Base-by-base conservation (phyloP, 1,140 invertebrate species). In the Theocolax elegans region DNA sequence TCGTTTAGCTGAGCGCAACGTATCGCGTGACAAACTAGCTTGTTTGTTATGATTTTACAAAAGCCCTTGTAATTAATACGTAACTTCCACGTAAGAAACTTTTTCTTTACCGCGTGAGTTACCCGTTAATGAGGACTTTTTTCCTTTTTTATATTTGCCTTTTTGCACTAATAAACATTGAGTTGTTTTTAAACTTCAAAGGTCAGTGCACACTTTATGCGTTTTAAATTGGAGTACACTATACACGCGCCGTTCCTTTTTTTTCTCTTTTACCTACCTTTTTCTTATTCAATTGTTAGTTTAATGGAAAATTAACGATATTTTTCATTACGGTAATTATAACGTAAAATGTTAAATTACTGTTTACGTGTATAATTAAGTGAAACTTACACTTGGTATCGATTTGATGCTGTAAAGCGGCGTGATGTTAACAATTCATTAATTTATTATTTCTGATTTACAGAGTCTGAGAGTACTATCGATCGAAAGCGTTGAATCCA, bases 41-140 rank as follows among this genome's bases (percentile, higher is more conserved):
- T 29, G 38, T 44, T 60, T 53, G 56, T 68, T 68, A 46, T 60
- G 29, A 62, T 44, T 62, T 62, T 44, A 25, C 38, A 19, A 21
- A 62, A 69, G 67, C 48, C 44, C 58, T 25, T 31, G 48, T 54
- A 69, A 62, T 69, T 60, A 69, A 60, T 69, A 46, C 56, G 38
- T 35, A 69, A 62, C 58, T 44, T 69, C 8, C 38, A 31, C 3
- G 31, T 38, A 49, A 40, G 46, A 27, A 19, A 23, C 12, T 1
- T 29, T 51, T 40, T 31, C 21, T 12, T 23, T 44, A 21, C 21
- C 31, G 12, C 23, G 12, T 2, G 21, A 44, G 25, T 44, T 29
- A 31, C 21, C 13, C 10, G 10, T 31, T 29, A 21, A 59, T 25
- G 29, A 29, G 19, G n/a, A 21, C 42, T 15, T 44, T 66, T 66